phyloP scores from a whole-genome alignment of 2,888 invertebrate genomes.

The Eupithecia insigniata region DNA sequence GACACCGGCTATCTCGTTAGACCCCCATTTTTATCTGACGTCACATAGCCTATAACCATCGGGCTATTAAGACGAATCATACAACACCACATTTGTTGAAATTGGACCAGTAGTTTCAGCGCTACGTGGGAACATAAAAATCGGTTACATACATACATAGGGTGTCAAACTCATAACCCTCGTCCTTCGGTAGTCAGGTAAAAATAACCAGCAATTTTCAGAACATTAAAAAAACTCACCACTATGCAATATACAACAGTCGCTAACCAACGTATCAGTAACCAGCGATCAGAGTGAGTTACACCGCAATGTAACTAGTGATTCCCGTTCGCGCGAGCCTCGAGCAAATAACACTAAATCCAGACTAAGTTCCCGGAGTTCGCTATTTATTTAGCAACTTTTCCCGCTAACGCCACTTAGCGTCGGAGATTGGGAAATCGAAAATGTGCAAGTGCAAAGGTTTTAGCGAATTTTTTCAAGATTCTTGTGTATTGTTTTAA shows the following conservation, averaged over 20 bases:
- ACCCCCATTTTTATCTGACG: too few species aligned
- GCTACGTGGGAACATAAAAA: too few species aligned
- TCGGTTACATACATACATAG: too few species aligned
- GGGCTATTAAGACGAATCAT: too few species aligned
- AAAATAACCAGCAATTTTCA: neutral
- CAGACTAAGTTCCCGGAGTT: slow-evolving; percentile 37
- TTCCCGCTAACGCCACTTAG: slow-evolving; percentile 40
- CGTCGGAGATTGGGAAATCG: slow-evolving; percentile 33
- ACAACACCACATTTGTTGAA: too few species aligned
- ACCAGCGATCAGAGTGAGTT: slow-evolving; percentile 26
- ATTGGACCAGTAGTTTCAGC: too few species aligned
- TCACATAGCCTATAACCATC: too few species aligned
- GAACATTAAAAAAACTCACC: neutral
- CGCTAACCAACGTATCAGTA: neutral
- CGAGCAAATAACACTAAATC: slow-evolving; percentile 37
- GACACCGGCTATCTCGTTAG: too few species aligned
- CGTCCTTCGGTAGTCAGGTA: too few species aligned
- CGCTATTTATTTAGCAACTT: slow-evolving; percentile 41
- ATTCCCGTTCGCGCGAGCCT: neutral
- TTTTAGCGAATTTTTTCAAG: slow-evolving; percentile 1
- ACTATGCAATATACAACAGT: neutral
- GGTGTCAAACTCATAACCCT: too few species aligned
- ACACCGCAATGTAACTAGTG: slow-evolving; percentile 11
- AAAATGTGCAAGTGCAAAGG: slow-evolving; percentile 27
- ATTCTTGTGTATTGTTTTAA: neutral